These are phyloP conservation scores for Aleiodes alternator DNA, from an alignment of 2,888 invertebrate species.

Conservation along the genomic window DNA sequence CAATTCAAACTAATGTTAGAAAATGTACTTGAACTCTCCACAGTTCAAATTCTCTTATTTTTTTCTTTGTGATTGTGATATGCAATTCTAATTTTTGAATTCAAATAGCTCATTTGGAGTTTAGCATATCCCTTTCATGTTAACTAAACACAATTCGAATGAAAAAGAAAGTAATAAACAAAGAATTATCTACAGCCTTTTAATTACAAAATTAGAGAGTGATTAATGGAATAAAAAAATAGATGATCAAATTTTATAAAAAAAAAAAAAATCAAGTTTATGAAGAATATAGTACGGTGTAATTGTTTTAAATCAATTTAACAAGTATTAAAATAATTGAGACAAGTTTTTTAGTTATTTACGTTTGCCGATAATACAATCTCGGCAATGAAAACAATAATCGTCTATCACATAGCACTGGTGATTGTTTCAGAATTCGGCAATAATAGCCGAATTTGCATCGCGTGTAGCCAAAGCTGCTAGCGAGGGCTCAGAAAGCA, in stretches of 20 bases:
- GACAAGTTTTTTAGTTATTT: conserved; percentile 67
- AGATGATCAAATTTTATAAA: too few species aligned
- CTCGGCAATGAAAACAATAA: conserved; percentile 15
- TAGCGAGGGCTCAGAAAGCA: conserved; percentile 58
- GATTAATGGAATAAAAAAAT: too few species aligned
- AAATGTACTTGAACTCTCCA: conserved; percentile 6
- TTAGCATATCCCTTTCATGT: neutral
- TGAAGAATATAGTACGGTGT: too few species aligned
- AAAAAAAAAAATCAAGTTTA: too few species aligned
- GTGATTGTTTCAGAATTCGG: conserved; percentile 71
- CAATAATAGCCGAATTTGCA: conserved; percentile 73
- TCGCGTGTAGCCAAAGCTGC: conserved; percentile 71
- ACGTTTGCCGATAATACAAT: conserved; percentile 42
- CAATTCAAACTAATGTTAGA: too few species aligned
- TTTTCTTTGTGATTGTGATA: conserved; percentile 55
- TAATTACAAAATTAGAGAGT: too few species aligned
- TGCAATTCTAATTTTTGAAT: too few species aligned
- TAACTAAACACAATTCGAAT: too few species aligned
- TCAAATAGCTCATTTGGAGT: neutral
- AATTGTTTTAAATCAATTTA: conserved; percentile 49
- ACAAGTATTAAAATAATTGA: conserved; percentile 54
- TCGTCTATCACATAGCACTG: conserved; percentile 69
- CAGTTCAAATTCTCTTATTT: conserved; percentile 55
- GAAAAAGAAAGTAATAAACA: too few species aligned
- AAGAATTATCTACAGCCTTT: too few species aligned